These are phyloP conservation scores for Amblyraja radiata DNA, from an alignment of 2,797 vertebrate species.

Conservation along the genomic window DNA sequence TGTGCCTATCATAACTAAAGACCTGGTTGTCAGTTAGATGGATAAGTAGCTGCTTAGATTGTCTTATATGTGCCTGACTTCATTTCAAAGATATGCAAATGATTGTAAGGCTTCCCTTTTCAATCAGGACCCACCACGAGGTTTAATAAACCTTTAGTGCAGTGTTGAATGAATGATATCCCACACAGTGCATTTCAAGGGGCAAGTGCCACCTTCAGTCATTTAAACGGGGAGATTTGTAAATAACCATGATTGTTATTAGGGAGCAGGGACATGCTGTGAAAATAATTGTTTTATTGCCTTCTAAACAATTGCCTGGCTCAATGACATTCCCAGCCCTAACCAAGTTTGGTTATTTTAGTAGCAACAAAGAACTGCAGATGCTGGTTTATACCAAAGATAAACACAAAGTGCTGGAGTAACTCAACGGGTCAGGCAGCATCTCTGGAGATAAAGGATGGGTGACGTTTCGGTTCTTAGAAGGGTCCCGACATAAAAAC, in stretches of 20 bases:
- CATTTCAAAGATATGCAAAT: neutral
- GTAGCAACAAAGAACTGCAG: too few relatives aligned
- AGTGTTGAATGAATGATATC: neutral
- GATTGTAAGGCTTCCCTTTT: neutral
- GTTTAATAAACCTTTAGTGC: neutral
- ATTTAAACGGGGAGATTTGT: neutral
- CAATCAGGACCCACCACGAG: neutral
- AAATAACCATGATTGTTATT: slow-evolving; percentile 44
- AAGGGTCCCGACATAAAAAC: too few relatives aligned
- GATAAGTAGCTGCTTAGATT: neutral
- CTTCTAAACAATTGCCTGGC: slow-evolving; percentile 43
- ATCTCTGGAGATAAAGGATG: too few relatives aligned
- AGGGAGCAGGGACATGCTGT: slow-evolving; percentile 47
- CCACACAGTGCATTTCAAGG: neutral
- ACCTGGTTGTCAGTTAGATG: neutral
- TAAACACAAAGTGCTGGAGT: too few relatives aligned
- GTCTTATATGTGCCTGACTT: neutral
- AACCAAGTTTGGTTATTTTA: neutral
- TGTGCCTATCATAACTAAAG: neutral
- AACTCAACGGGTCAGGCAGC: too few relatives aligned
- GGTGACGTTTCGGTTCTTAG: too few relatives aligned
- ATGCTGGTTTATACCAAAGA: too few relatives aligned
- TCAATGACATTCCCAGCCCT: slow-evolving; percentile 31
- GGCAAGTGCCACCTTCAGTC: neutral
- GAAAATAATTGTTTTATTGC: slow-evolving; percentile 48